phyloP scores from a whole-genome alignment of 2,113 vertebrate species.

The Tinamus guttatus region DNA sequence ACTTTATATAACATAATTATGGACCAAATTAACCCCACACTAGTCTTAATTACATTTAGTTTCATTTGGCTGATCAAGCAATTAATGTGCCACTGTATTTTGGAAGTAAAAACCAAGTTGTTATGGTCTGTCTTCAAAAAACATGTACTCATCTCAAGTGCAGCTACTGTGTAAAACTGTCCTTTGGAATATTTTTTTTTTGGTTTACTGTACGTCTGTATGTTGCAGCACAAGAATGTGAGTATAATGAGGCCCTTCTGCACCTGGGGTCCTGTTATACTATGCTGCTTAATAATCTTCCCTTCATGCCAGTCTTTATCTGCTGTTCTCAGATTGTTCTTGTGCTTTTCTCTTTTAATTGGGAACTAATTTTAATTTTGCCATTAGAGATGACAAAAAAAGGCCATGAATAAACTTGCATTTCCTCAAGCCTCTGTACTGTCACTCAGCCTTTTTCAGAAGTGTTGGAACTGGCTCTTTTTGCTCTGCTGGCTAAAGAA shows the following conservation, averaged over 20 bases:
- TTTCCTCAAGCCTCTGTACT: constrained; percentile 72
- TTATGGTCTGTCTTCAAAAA: constrained; percentile 79
- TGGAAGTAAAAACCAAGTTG: constrained; percentile 85
- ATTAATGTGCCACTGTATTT: constrained; percentile 86
- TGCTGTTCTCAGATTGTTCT: constrained; percentile 69
- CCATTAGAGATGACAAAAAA: constrained; percentile 76
- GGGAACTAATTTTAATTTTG: constrained; percentile 81
- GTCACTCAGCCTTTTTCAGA: constrained; percentile 59
- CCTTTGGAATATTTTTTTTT: constrained; percentile 31
- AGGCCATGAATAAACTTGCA: constrained; percentile 56
- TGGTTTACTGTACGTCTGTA: constrained; percentile 55
- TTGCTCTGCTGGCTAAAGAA: constrained; percentile 74
- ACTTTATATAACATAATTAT: constrained; percentile 98
- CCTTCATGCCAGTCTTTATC: constrained; percentile 73
- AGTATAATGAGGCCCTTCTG: constrained; percentile 73
- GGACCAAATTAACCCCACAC: constrained; percentile 98
- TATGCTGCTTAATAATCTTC: constrained; percentile 75
- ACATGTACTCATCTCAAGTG: constrained; percentile 76
- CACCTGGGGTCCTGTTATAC: constrained; percentile 72
- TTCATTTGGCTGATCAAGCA: constrained; percentile 96
- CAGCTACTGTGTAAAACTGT: constrained; percentile 68
- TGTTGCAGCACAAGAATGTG: constrained; percentile 67
- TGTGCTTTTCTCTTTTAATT: constrained; percentile 79
- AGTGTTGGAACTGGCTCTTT: constrained; percentile 60
- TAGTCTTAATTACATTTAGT: constrained; percentile 99